Evolutionary conservation across 2,797 vertebrate species (phyloP).

Genomic region (Falco concolor): DNA sequence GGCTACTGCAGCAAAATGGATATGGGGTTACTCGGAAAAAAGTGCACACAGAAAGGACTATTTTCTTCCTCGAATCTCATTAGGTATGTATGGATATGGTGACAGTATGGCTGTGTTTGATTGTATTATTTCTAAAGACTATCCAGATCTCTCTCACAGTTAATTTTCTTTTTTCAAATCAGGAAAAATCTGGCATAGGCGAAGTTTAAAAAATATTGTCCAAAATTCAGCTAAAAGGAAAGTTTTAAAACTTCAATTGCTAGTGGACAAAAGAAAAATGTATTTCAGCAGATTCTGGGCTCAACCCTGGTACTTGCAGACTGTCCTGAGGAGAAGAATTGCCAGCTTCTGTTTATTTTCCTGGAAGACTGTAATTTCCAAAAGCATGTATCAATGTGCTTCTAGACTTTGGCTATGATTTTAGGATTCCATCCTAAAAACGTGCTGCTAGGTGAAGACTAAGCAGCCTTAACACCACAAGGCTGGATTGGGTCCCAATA

Average conservation of each 20-base stretch:
- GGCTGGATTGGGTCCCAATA: background rate
- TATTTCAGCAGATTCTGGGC: background rate
- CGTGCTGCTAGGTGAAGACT: background rate
- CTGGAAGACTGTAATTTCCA: background rate
- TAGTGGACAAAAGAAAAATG: background rate
- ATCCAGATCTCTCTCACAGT: background rate
- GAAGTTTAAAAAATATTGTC: background rate
- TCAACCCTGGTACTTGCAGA: background rate
- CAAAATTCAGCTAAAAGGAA: background rate
- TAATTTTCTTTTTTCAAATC: background rate
- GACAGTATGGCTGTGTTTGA: background rate
- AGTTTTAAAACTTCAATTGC: background rate
- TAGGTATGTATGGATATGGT: background rate
- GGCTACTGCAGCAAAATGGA: background rate
- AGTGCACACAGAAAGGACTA: background rate
- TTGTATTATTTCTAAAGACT: background rate
- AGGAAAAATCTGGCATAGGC: background rate
- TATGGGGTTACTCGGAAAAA: background rate
- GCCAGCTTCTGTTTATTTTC: background rate
- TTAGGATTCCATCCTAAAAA: background rate
- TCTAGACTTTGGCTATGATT: background rate
- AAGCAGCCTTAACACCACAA: background rate
- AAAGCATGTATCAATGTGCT: background rate
- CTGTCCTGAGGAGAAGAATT: background rate
- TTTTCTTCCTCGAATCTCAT: background rate